Conservation (phyloP, 2,113 vertebrate species). For the Psettodes erumei region DNA sequence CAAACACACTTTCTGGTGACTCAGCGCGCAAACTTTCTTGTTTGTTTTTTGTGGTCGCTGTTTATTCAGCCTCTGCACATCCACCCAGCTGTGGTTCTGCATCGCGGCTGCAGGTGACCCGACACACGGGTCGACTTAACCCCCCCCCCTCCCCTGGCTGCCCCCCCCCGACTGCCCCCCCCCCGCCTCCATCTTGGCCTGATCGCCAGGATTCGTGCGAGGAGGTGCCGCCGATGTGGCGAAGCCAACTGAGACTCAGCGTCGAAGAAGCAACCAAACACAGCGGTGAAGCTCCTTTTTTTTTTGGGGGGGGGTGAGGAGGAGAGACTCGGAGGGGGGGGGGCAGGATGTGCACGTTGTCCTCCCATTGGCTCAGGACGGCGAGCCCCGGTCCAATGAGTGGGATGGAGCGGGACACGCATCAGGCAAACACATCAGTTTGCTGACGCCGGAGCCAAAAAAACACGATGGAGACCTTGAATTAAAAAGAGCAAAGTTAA, state of each 20-base stretch:
- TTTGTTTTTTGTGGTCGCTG: not conserved
- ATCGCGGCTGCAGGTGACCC: not conserved
- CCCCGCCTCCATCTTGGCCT: too few species aligned
- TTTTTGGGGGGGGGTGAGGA: too few species aligned
- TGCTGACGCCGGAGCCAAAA: conserved; percentile 9
- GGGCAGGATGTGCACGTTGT: conserved; percentile 46
- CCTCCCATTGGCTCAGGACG: conserved; percentile 58
- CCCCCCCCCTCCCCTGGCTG: too few species aligned
- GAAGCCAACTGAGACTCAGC: too few species aligned
- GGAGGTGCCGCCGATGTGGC: too few species aligned
- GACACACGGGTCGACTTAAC: too few species aligned
- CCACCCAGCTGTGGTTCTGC: not conserved
- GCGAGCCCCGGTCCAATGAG: conserved; percentile 55
- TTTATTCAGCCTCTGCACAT: conserved; percentile 19
- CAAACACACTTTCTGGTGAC: conserved; percentile 17
- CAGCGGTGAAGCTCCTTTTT: too few species aligned
- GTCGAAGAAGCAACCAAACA: conserved; percentile 37
- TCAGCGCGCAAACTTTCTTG: not conserved
- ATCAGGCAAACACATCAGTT: conserved; percentile 64
- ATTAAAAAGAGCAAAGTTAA: not conserved
- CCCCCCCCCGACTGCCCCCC: too few species aligned
- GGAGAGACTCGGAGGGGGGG: not conserved
- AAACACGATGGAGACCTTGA: not conserved
- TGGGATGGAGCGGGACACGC: conserved; percentile 45
- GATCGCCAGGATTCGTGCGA: too few species aligned